phyloP scores from a whole-genome alignment of 2,797 vertebrate genomes.

The Borostomias antarcticus region DNA sequence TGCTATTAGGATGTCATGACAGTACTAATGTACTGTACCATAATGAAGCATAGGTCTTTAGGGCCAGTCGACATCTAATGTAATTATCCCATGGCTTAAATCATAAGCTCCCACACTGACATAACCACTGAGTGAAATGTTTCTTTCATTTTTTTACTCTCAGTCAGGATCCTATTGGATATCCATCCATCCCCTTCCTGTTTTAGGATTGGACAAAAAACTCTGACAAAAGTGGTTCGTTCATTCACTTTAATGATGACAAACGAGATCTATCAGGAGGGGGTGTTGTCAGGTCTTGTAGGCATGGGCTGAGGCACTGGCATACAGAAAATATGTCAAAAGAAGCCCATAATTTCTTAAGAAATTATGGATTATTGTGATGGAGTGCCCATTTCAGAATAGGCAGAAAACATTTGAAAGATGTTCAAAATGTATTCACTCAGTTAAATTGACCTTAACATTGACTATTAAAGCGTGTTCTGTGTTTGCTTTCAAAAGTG shows the following conservation, averaged over 20 bases:
- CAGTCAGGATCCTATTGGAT: conserved; percentile 36
- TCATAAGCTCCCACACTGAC: conserved; percentile 30
- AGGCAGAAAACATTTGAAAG: conserved; percentile 14
- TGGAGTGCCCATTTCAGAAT: conserved; percentile 33
- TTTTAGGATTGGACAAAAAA: conserved; percentile 49
- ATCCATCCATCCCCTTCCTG: conserved; percentile 53
- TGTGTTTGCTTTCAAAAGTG: conserved; percentile 48
- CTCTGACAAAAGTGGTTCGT: conserved; percentile 52
- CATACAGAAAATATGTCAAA: conserved; percentile 41
- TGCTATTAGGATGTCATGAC: conserved; percentile 7
- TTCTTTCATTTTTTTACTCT: conserved; percentile 61
- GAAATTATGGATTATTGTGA: conserved; percentile 39
- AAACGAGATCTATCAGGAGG: conserved; percentile 53
- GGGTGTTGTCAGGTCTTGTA: conserved; percentile 50
- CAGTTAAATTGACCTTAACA: conserved; percentile 36
- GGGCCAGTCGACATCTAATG: conserved; percentile 31
- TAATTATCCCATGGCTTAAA: conserved; percentile 3
- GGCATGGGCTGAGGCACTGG: conserved; percentile 45
- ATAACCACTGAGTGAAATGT: conserved; percentile 45
- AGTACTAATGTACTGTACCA: conserved; percentile 29
- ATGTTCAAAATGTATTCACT: conserved; percentile 30
- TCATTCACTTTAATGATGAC: conserved; percentile 63
- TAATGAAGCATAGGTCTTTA: conserved; percentile 51
- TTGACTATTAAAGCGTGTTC: conserved; percentile 44
- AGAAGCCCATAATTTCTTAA: conserved; percentile 33